phyloP scores from a whole-genome alignment of 2,113 vertebrate genomes.

The Bos taurus region ARS-UCD2.0 NC_037346.1:28769001-28769500 shows the following conservation, averaged over 20 bases:
- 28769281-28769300: conserved; percentile 60
- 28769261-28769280: conserved; percentile 65
- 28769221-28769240: conserved; percentile 66
- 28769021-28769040: neutral
- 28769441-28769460: neutral
- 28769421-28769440: neutral
- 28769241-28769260: conserved; percentile 64
- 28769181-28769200: neutral
- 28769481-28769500: neutral
- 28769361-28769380: neutral
- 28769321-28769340: neutral
- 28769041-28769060: neutral
- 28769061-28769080: conserved; percentile 22
- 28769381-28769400: neutral
- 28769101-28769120: conserved; percentile 26
- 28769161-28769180: neutral
- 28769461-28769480: neutral
- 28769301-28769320: conserved; percentile 31
- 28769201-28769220: neutral
- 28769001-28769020: neutral
- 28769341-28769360: neutral
- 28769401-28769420: neutral
- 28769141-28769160: neutral
- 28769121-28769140: neutral
- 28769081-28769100: conserved; percentile 27